Conservation (phyloP, 1,140 invertebrate species). For the Xylocopa sonorina region DNA sequence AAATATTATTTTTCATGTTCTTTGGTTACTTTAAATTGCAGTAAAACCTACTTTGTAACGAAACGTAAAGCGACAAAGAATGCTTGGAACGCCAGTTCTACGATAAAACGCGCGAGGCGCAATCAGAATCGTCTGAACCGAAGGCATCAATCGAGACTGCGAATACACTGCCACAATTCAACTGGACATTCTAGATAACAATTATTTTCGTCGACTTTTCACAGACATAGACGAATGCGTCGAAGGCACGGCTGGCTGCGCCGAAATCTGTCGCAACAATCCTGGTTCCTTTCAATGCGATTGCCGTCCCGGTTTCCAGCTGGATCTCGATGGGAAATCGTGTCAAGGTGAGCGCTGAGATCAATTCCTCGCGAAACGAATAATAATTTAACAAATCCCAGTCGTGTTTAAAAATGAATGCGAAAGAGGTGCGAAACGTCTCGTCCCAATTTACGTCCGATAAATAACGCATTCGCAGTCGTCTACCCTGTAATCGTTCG, state of each 20-base stretch:
- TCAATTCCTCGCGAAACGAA: not conserved
- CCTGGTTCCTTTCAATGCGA: constrained; percentile 81
- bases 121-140: not conserved
- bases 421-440: not conserved
- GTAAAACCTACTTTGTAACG: no score
- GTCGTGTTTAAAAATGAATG: no score
- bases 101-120: not conserved
- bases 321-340: constrained; percentile 83
- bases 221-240: constrained; percentile 93
- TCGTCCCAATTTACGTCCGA: not conserved
- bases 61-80: not conserved
- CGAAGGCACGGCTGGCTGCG: constrained; percentile 85
- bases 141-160: not conserved
- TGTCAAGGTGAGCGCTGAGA: constrained; percentile 83
- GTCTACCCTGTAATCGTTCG: no score
- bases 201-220: constrained; percentile 57
- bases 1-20: no score
- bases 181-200: not conserved
- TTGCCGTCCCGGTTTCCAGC: constrained; percentile 77
- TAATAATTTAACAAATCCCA: no score
- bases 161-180: not conserved
- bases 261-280: constrained; percentile 81
- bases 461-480: not conserved
- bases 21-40: no score
- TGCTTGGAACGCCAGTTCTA: not conserved